Evolutionary conservation across 2,113 vertebrate genomes (phyloP).

Genomic region (Pelecanoides urinatrix): DNA sequence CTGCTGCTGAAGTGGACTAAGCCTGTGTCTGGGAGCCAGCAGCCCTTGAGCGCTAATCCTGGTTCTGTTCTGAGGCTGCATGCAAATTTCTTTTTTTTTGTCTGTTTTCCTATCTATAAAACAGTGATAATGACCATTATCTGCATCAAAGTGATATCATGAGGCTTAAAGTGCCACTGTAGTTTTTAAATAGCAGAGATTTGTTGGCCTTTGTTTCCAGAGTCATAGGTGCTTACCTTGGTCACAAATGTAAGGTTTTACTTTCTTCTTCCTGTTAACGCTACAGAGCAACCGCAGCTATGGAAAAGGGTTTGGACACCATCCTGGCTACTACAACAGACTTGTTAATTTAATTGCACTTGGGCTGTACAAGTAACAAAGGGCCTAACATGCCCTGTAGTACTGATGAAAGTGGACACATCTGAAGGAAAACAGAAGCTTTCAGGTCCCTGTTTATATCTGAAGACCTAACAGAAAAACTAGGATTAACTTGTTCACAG

Average conservation of each 20-base stretch:
- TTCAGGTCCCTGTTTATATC: not conserved
- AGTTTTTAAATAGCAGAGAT: not conserved
- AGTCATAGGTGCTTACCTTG: not conserved
- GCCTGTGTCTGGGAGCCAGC: not conserved
- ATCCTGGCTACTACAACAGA: not conserved
- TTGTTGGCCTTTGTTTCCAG: not conserved
- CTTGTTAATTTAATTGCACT: not conserved
- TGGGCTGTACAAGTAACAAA: not conserved
- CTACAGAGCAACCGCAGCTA: not conserved
- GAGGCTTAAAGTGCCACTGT: not conserved
- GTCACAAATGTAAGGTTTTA: not conserved
- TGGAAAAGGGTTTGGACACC: not conserved
- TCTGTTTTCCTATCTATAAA: not conserved
- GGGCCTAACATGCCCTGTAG: not conserved
- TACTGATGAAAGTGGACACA: not conserved
- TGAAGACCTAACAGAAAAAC: not conserved
- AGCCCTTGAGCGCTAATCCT: not conserved
- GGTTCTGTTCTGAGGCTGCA: not conserved
- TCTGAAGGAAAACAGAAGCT: conserved; percentile 22
- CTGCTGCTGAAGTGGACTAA: not conserved
- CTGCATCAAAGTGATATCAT: not conserved
- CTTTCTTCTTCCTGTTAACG: not conserved
- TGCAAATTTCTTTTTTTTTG: not conserved
- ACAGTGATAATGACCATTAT: not conserved
- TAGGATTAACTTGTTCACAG: not conserved